These are phyloP conservation scores for Pachycephus smyrnensis DNA, from an alignment of 2,888 invertebrate genomes.

Conservation along the genomic window DNA sequence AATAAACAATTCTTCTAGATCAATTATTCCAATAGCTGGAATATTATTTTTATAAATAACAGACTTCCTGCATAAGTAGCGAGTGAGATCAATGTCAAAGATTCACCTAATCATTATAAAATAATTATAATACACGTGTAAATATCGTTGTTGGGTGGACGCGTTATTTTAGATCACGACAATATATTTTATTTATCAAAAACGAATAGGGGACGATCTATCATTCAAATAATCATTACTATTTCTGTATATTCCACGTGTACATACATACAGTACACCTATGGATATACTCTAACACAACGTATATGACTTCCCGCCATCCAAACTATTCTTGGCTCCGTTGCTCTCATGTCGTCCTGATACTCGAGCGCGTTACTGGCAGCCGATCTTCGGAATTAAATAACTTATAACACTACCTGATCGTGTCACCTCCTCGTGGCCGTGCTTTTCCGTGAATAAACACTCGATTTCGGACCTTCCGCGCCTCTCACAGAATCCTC, in stretches of 20 bases:
- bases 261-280: too few species aligned
- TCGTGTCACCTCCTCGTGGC: constrained; percentile 8
- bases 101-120: background rate
- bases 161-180: background rate
- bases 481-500: background rate
- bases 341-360: constrained; percentile 5
- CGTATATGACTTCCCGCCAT: background rate
- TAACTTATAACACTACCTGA: constrained; percentile 10
- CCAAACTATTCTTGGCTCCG: background rate
- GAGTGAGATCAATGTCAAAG: background rate
- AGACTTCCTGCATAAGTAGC: background rate
- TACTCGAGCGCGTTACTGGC: constrained; percentile 23
- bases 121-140: too few species aligned
- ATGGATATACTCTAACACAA: background rate
- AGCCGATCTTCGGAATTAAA: constrained; percentile 21
- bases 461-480: constrained; percentile 3
- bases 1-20: background rate
- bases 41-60: background rate
- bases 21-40: background rate
- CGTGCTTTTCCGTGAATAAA: constrained; percentile 1
- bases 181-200: background rate
- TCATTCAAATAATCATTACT: too few species aligned
- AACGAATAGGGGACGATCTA: background rate
- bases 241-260: background rate
- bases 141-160: background rate